Evolutionary conservation across 2,888 invertebrate genomes (phyloP).

Genomic region (Elysia crispata): DNA sequence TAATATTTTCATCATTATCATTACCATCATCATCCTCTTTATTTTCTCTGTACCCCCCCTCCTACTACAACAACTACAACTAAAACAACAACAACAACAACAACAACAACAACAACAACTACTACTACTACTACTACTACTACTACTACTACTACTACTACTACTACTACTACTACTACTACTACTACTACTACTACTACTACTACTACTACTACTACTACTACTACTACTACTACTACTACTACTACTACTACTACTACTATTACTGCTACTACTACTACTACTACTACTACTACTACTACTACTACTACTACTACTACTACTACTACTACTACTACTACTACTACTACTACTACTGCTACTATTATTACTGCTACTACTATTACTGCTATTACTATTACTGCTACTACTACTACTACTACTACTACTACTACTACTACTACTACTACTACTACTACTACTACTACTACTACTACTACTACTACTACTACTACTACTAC

Average conservation of each 20-base stretch:
- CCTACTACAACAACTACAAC: too few species aligned
- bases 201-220: constrained; percentile 52
- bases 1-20: too few species aligned
- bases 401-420: constrained; percentile 38
- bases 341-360: constrained; percentile 53
- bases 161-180: constrained; percentile 41
- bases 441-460: constrained; percentile 17
- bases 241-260: constrained; percentile 54
- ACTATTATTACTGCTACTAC: constrained; percentile 43
- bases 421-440: constrained; percentile 43
- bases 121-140: constrained; percentile 46
- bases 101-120: too few species aligned
- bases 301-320: constrained; percentile 54
- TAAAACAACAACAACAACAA: too few species aligned
- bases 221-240: constrained; percentile 54
- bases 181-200: constrained; percentile 14
- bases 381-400: constrained; percentile 43
- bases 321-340: constrained; percentile 54
- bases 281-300: constrained; percentile 54
- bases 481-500: constrained; percentile 12
- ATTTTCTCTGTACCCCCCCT: too few species aligned
- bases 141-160: constrained; percentile 53
- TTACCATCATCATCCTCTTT: too few species aligned
- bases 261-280: constrained; percentile 45
- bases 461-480: background rate